Percentiles rank a stretch among this genome's conserved stretches.
Conservation (phyloP, 2,113 vertebrate species). For the Seriola rivoliana region DNA sequence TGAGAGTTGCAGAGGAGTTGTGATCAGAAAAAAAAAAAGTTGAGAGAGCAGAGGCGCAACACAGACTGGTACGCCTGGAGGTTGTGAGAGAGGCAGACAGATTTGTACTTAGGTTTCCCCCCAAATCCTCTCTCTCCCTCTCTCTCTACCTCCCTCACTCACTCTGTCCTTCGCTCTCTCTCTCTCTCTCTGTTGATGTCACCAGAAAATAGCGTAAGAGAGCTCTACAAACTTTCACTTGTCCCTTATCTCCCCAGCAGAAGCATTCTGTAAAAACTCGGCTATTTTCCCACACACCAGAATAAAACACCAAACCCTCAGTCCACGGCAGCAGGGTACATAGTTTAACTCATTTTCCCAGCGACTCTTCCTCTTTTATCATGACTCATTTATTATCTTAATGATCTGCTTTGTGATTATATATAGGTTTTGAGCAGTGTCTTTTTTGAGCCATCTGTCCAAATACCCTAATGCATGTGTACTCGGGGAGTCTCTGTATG, state of each 20-base stretch:
- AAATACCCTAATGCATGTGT: slow-evolving; percentile 18
- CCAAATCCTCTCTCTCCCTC: slow-evolving; percentile 74
- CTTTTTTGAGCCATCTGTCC: slow-evolving; percentile 34
- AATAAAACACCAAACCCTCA: slow-evolving; percentile 15
- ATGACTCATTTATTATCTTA: slow-evolving; percentile 46
- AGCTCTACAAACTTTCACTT: slow-evolving; percentile 67
- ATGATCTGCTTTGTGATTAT: slow-evolving; percentile 49
- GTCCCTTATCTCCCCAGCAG: slow-evolving; percentile 37
- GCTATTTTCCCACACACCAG: slow-evolving; percentile 56
- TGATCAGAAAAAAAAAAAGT: slow-evolving; percentile 66
- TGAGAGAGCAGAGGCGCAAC: slow-evolving; percentile 74
- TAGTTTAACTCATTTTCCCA: slow-evolving; percentile 43
- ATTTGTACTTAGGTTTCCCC: slow-evolving; percentile 81
- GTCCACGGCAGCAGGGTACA: slow-evolving; percentile 1
- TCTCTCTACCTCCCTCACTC: slow-evolving; percentile 40
- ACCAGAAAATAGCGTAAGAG: slow-evolving; percentile 51
- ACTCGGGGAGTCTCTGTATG: background rate
- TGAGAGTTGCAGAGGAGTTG: slow-evolving; percentile 59
- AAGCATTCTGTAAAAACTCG: slow-evolving; percentile 29
- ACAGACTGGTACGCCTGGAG: slow-evolving; percentile 68
- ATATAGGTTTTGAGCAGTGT: slow-evolving; percentile 32
- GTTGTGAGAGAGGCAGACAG: slow-evolving; percentile 67
- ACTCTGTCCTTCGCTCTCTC: slow-evolving; percentile 36
- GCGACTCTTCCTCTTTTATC: slow-evolving; percentile 31
- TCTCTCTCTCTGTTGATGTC: slow-evolving; percentile 82